Evolutionary conservation across 2,113 vertebrate genomes (phyloP), one percentile per base, ranked within the genome.

Genomic region (Marcusenius ussheri): DNA sequence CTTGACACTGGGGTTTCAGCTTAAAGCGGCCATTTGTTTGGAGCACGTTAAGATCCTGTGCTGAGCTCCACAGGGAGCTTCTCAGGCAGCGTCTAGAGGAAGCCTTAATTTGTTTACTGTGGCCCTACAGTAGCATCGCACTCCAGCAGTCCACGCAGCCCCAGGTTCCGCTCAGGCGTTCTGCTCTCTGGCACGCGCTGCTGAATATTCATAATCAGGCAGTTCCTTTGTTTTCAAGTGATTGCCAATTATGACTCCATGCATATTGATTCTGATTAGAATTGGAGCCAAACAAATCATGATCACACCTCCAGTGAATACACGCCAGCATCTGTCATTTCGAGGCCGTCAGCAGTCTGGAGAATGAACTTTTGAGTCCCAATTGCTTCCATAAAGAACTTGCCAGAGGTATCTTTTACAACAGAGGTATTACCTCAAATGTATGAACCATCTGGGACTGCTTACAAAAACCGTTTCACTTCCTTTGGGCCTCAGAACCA

Each of bases 261-360:
- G 83, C 83, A 85, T 85, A 85, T 85, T 85, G 83, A 85, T 85
- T 85, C 42, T 85, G 83, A 85, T 49, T 85, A 46, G 83, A 85
- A 49, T 45, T 27, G 24, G 19, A 84, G 83, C 83, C 83, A 47
- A 84, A 84, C 83, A 84, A 47, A n/a, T 84, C 5, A 5, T 11
- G 83, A 85, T 85, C 42, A 45, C 46, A 49, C 46, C 46, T 46
- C 83, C 45, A 85, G 46, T 27, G 83, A 47, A 85, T 85, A 27
- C 46, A 24, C 9, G 4, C 19, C 1, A 46, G 42, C 83, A 84
- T n/a, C 83, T 84, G 45, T 9, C 83, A 11, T 49, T 11, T 85
- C 24, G 0, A 84, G 39, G 35, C 24, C 42, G 2, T 84, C 21
- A 42, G 83, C 45, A 49, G 27, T 49, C 3, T 49, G 11, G 21